These are phyloP conservation scores for Perccottus glenii DNA, from an alignment of 2,113 vertebrate species.

Conservation along the genomic window DNA sequence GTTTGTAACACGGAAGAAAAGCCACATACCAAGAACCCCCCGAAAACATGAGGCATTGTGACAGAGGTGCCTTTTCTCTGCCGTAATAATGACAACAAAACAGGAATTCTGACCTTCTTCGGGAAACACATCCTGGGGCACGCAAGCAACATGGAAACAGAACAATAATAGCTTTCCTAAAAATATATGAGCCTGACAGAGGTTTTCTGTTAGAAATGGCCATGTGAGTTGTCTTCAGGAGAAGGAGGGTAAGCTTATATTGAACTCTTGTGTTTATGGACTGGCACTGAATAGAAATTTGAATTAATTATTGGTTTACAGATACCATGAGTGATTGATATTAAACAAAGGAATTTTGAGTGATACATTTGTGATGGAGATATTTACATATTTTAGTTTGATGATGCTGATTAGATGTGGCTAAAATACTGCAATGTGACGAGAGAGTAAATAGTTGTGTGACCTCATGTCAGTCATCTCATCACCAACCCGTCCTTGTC, in stretches of 20 bases:
- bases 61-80: conserved; percentile 48
- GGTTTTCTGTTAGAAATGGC: conserved; percentile 64
- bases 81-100: conserved; percentile 59
- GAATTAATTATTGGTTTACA: conserved; percentile 27
- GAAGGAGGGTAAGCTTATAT: conserved; percentile 36
- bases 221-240: conserved; percentile 10
- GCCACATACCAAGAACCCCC: conserved; percentile 34
- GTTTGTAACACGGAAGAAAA: conserved; percentile 55
- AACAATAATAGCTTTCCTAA: conserved; percentile 63
- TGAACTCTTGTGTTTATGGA: conserved; percentile 51
- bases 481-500: neutral
- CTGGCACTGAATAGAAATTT: conserved; percentile 25
- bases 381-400: too few relatives aligned
- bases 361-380: conserved; percentile 6
- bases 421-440: too few relatives aligned
- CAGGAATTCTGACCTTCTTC: conserved; percentile 60
- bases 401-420: too few relatives aligned
- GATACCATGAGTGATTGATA: neutral
- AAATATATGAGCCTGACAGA: conserved; percentile 69
- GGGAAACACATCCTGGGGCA: conserved; percentile 59
- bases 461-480: neutral
- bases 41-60: conserved; percentile 32
- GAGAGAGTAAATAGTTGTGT: neutral
- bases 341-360: too few relatives aligned
- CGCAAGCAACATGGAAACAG: conserved; percentile 27